phyloP scores from a whole-genome alignment of 2,797 vertebrate species.

The Clarias laeviceps region DNA sequence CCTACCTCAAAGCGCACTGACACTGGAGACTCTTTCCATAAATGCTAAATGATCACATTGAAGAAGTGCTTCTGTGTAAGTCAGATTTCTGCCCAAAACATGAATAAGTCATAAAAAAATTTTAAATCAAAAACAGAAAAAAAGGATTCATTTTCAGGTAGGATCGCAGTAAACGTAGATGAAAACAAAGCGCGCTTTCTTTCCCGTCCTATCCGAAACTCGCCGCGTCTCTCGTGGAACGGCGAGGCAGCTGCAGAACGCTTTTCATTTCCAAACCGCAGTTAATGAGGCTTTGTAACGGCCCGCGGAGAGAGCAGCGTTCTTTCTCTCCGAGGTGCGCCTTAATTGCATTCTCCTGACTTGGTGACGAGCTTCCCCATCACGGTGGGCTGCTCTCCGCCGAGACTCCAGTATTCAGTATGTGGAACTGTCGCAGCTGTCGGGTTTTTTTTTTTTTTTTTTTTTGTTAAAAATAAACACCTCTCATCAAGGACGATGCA shows the following conservation, averaged over 20 bases:
- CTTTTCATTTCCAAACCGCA: slow-evolving; percentile 44
- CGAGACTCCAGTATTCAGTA: slow-evolving; percentile 67
- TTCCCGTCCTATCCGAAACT: background rate
- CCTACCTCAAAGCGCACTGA: background rate
- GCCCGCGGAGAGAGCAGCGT: slow-evolving; percentile 30
- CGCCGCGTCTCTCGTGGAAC: slow-evolving; percentile 1
- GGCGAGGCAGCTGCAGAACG: slow-evolving; percentile 24
- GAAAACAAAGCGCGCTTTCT: background rate
- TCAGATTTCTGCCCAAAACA: background rate
- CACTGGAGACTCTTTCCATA: background rate
- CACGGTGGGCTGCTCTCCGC: slow-evolving; percentile 54
- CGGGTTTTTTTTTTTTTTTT: slow-evolving; percentile 13
- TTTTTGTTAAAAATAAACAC: slow-evolving; percentile 56
- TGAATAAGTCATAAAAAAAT: too few species aligned
- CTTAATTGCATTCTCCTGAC: slow-evolving; percentile 57
- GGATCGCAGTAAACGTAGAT: background rate
- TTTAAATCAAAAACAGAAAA: too few species aligned
- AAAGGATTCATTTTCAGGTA: too few species aligned
- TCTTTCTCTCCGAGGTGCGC: slow-evolving; percentile 51
- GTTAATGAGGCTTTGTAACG: slow-evolving; percentile 50
- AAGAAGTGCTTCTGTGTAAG: background rate
- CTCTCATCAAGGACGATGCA: slow-evolving; percentile 40
- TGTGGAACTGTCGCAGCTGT: slow-evolving; percentile 70
- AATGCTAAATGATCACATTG: background rate
- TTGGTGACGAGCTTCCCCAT: slow-evolving; percentile 50